Base-by-base conservation (phyloP, 2,888 invertebrate species). In the Pollenia amentaria region DNA sequence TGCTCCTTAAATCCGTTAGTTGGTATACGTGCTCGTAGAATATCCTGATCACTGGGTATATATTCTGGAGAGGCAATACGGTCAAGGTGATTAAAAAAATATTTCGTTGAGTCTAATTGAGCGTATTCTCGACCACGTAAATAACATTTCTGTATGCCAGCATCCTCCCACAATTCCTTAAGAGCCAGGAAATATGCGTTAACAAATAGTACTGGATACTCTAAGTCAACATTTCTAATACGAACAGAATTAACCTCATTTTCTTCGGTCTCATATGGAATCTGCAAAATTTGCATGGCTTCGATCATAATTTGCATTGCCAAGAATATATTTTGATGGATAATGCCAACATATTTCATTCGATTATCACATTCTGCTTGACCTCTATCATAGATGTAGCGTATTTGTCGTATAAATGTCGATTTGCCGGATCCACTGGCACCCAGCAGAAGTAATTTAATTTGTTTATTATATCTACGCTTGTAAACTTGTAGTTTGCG, bases 61-160 rank as follows among this genome's bases (percentile, higher is more conserved):
- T 84, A 88, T 12, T 42, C 14, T 29, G 85, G 51, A 2, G 14
- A 12, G 46, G 75, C 78, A 18, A 88, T 84, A 18, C 88, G 86
- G 62, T 84, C 86, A 12, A 88, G 98, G 96, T 96, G 99, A 96
- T 95, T 99, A 98, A 88, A 51, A 62, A 75, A 87, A 98, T 99
- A 99, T 97, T 98, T 99, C 94, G 99, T 98, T 90, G 99, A 99
- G 94, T 99, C 99, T 91, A 98, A 99, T 92, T 99, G 96, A 94
- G 99, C 99, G 94, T 99, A 99, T 94, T 99, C 98, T 94, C 98
- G 96, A 94, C 99, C 96, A 92, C 99, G 96, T 94, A 98, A 98
- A 94, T 98, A 99, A 94, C 98, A 98, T 94, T 98, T 98, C 94
- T 98, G 98, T 91, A 99, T 98, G 89, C 99, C 99, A 87, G 96